A percentile compares a stretch with the other conserved stretches of the same genome.
Conservation (phyloP, 1,140 invertebrate genomes). For the Lepidurus packardi region DNA sequence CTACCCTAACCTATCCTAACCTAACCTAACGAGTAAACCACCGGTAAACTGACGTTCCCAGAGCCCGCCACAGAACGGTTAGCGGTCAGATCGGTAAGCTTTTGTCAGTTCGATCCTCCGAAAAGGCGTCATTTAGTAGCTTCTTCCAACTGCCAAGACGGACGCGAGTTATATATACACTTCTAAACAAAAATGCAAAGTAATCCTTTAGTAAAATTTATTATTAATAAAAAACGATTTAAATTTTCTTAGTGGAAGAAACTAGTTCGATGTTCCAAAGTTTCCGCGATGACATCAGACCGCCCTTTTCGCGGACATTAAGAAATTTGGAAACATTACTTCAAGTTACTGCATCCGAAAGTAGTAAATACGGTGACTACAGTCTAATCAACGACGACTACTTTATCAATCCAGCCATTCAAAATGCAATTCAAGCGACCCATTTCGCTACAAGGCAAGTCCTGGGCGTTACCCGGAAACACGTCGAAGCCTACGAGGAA, state of each 20-base stretch:
- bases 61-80: too few relatives aligned
- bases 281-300: constrained; percentile 21
- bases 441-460: not conserved
- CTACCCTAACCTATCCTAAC: too few relatives aligned
- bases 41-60: too few relatives aligned
- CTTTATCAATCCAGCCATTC: constrained; percentile 17
- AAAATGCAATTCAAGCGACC: not conserved
- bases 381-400: not conserved
- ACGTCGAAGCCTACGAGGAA: constrained; percentile 17
- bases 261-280: not conserved
- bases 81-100: too few relatives aligned
- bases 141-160: too few relatives aligned
- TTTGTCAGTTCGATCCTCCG: too few relatives aligned
- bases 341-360: not conserved
- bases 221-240: too few relatives aligned
- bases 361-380: not conserved
- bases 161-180: too few relatives aligned
- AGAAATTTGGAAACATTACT: not conserved
- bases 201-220: too few relatives aligned
- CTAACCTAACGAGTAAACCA: too few relatives aligned
- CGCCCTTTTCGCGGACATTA: constrained; percentile 13
- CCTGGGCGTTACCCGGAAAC: not conserved
- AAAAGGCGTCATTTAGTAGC: too few relatives aligned
- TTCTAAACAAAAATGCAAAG: not conserved
- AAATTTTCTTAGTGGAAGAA: not conserved